Evolutionary conservation across 2,113 vertebrate species (phyloP), one percentile per base, ranked within the genome.

Genomic region (Scytalopus superciliaris): DNA sequence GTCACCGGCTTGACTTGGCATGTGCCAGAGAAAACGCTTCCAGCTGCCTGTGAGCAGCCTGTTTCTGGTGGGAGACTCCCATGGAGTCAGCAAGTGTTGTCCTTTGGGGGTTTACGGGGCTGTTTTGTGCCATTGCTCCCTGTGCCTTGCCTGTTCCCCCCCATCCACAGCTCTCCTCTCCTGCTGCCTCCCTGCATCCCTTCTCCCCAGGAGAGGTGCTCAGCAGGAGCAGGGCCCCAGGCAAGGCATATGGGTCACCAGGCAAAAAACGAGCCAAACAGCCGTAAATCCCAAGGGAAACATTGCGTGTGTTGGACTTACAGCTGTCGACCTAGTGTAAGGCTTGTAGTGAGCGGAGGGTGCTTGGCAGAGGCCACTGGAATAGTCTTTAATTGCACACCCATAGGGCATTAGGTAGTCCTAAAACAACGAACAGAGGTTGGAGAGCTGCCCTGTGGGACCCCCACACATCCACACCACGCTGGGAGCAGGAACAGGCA

Each of bases 391-490:
- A 96, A 97, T 90, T 91, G 97, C 95, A 97, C 97, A 97, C 53
- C 97, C 96, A 68, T 97, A 98, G 96, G 97, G 97, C 96, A 97
- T 92, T 97, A 95, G 96, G 97, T 97, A 98, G 83, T 97, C 97
- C 97, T 98, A 98, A 96, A 98, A 97, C 84, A 97, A 97, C 11
- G 97, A 95, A 97, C 42, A 98, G 60, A 97, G 93, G 93, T 97
- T 97, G 97, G 95, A 95, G 89, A 94, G 89, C 67, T 10, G 49
- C 90, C 90, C 83, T 91, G 50, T 3, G 12, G n/a, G 84, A 49
- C 47, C 55, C 13, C 17, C 73, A 8, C 6, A 3, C 18, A 31
- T 12, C 81, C 49, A 3, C 56, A 31, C 75, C 87, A 21, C 16
- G 2, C 60, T 28, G 2, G 27, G 19, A 27, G 23, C 0, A 4